Evolutionary conservation across 2,888 invertebrate genomes (phyloP).

Genomic region (Hypena proboscidalis): DNA sequence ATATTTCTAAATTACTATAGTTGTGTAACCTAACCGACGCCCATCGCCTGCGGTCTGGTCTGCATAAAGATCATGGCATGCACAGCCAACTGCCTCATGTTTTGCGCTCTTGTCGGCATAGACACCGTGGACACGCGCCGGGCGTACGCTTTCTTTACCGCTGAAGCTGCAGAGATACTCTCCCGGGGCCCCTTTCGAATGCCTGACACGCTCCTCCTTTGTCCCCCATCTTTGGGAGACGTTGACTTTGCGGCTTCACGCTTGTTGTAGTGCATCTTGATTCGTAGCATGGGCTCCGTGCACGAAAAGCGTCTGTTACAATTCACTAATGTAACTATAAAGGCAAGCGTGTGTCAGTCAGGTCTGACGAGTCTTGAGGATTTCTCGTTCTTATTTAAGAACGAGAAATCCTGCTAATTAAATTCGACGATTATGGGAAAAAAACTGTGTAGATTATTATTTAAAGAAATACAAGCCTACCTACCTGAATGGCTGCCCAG

Average conservation of each 20-base stretch:
- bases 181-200: conserved; percentile 36
- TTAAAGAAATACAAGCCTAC: not conserved
- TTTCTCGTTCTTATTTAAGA: too few species aligned
- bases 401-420: too few species aligned
- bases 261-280: conserved; percentile 84
- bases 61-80: conserved; percentile 89
- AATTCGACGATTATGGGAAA: too few species aligned
- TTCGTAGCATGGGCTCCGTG: conserved; percentile 83
- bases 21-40: conserved; percentile 55
- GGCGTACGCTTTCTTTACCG: conserved; percentile 66
- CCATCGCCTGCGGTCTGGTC: conserved; percentile 75
- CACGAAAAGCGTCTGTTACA: conserved; percentile 74
- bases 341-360: too few species aligned
- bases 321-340: not conserved
- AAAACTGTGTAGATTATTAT: too few species aligned
- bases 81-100: conserved; percentile 84
- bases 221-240: conserved; percentile 9
- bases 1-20: not conserved
- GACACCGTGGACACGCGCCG: conserved; percentile 72
- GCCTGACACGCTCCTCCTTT: conserved; percentile 26
- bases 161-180: conserved; percentile 50
- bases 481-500: conserved; percentile 89
- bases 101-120: conserved; percentile 68
- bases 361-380: too few species aligned
- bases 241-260: conserved; percentile 49